A percentile compares a stretch with the other conserved stretches of the same genome.
phyloP scores from a whole-genome alignment of 2,888 invertebrate genomes.

The Meandrusa payeni region DNA sequence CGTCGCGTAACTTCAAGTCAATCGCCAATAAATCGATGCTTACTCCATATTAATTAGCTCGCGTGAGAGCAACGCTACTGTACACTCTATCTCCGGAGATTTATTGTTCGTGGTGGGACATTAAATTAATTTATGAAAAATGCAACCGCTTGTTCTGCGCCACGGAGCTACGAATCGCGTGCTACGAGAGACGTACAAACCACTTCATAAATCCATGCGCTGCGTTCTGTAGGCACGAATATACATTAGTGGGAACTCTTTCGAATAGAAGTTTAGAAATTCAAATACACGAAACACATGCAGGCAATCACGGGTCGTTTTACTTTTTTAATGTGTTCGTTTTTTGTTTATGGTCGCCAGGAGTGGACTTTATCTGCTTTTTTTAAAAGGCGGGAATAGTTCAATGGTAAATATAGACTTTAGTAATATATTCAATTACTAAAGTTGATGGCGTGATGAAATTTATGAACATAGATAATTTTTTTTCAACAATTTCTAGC shows the following conservation, averaged over 20 bases:
- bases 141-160: conserved; percentile 41
- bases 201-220: conserved; percentile 31
- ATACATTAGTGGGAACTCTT: conserved; percentile 13
- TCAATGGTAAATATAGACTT: no score
- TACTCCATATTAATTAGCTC: conserved; percentile 73
- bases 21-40: conserved; percentile 60
- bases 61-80: conserved; percentile 66
- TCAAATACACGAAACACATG: background rate
- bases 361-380: no score
- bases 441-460: no score
- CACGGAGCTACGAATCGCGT: conserved; percentile 38
- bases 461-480: no score
- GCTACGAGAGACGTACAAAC: conserved; percentile 25
- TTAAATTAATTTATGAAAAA: conserved; percentile 66
- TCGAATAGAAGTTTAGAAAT: conserved; percentile 8
- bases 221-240: conserved; percentile 16
- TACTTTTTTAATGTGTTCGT: background rate
- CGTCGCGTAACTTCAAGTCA: conserved; percentile 40
- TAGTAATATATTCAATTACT: no score
- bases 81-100: conserved; percentile 47
- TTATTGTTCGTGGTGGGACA: conserved; percentile 51
- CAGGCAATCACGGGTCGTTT: background rate
- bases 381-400: no score
- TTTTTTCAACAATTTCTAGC: no score
- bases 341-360: no score